phyloP scores from a whole-genome alignment of 2,888 invertebrate genomes.

The Metallyticus violacea region DNA sequence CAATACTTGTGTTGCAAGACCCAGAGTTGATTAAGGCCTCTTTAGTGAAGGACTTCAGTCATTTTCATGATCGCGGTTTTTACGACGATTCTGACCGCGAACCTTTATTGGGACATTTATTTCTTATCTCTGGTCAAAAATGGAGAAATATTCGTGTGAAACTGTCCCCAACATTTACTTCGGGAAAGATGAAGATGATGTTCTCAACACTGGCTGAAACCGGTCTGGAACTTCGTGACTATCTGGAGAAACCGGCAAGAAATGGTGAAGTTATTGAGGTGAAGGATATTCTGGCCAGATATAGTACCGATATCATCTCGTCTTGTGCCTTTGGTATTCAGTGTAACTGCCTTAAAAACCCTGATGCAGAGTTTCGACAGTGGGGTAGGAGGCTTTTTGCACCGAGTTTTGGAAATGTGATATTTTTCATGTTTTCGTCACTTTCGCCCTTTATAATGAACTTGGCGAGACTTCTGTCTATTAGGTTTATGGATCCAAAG shows the following conservation, averaged over 20 bases:
- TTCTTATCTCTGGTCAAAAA: constrained; percentile 29
- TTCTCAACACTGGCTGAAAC: constrained; percentile 50
- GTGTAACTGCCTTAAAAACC: constrained; percentile 41
- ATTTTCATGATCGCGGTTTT: constrained; percentile 24
- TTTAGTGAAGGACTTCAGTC: constrained; percentile 13
- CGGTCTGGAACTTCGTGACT: constrained; percentile 38
- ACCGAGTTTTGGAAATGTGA: constrained; percentile 38
- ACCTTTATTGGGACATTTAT: constrained; percentile 37
- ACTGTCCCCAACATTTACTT: constrained; percentile 55
- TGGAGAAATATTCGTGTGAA: constrained; percentile 54
- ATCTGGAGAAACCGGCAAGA: constrained; percentile 26
- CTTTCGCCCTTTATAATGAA: background rate
- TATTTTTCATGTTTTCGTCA: constrained; percentile 40
- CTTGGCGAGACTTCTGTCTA: constrained; percentile 18
- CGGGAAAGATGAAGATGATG: constrained; percentile 53
- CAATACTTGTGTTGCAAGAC: constrained; percentile 42
- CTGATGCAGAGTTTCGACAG: constrained; percentile 44
- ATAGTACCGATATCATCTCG: constrained; percentile 40
- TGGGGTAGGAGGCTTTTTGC: constrained; percentile 39
- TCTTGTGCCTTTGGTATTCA: constrained; percentile 49
- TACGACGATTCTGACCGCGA: constrained; percentile 24
- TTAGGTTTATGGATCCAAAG: background rate
- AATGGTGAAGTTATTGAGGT: constrained; percentile 32
- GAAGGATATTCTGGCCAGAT: constrained; percentile 31
- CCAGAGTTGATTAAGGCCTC: constrained; percentile 7